These are phyloP conservation scores for Columba guinea DNA, from an alignment of 2,797 vertebrate species.

Conservation along the genomic window DNA sequence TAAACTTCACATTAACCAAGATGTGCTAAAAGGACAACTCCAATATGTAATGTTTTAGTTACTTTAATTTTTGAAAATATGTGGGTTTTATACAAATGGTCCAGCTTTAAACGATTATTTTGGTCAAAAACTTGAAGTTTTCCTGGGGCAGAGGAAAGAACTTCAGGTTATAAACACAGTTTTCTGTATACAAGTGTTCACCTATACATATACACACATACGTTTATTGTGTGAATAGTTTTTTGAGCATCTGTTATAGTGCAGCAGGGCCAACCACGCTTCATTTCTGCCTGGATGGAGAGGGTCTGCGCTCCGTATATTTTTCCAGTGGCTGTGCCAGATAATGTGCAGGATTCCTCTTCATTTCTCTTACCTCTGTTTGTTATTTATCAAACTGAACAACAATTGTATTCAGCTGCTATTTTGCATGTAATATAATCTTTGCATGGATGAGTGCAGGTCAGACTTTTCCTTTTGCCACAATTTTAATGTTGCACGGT, in stretches of 20 bases:
- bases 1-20: background rate
- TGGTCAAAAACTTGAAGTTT: background rate
- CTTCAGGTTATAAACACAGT: background rate
- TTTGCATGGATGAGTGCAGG: background rate
- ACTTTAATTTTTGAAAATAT: background rate
- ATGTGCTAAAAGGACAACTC: background rate
- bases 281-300: background rate
- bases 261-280: background rate
- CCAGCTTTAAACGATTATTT: background rate
- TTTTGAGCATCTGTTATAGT: background rate
- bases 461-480: background rate
- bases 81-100: background rate
- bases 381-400: constrained; percentile 21
- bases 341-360: background rate
- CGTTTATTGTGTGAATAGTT: background rate
- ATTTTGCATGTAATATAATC: background rate
- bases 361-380: constrained; percentile 1
- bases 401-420: constrained; percentile 45
- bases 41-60: background rate
- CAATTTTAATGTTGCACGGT: background rate
- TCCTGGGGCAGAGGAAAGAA: background rate
- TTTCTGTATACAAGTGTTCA: background rate
- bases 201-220: background rate
- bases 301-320: background rate
- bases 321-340: background rate